These are phyloP conservation scores for Habrosyne pyritoides DNA, from an alignment of 2,888 invertebrate genomes.

Conservation along the genomic window DNA sequence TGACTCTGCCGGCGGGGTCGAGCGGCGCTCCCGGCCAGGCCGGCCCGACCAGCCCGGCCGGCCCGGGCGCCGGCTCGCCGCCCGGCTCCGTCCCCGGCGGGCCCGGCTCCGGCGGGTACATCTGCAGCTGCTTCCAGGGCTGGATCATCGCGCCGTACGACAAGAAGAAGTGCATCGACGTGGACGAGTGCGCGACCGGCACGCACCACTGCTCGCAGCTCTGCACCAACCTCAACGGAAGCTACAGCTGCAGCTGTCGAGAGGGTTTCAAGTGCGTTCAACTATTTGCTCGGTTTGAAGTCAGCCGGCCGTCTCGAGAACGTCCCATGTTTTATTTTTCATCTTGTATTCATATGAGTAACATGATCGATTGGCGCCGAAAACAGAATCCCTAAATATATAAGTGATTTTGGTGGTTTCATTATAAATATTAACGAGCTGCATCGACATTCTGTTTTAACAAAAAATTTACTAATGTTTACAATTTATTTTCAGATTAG, in stretches of 20 bases:
- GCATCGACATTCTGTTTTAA: no score
- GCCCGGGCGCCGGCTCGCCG: conserved; percentile 18
- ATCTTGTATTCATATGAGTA: no score
- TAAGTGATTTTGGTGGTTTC: no score
- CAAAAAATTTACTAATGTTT: no score
- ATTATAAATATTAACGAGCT: no score
- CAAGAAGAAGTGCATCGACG: conserved; percentile 93
- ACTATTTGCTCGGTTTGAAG: no score
- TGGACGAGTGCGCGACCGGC: conserved; percentile 94
- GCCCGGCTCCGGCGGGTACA: conserved; percentile 85
- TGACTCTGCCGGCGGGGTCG: conserved; percentile 74
- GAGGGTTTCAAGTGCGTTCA: conserved; percentile 86
- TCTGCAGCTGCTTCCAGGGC: conserved; percentile 95
- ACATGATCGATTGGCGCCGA: no score
- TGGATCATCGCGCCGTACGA: conserved; percentile 92
- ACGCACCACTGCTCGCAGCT: conserved; percentile 96
- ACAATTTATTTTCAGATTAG: conserved; percentile 79
- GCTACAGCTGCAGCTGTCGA: conserved; percentile 94
- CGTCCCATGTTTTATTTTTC: no score
- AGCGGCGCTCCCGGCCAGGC: no score
- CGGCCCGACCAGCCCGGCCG: not conserved
- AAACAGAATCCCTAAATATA: no score
- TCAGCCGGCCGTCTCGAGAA: no score
- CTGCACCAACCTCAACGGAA: conserved; percentile 96
- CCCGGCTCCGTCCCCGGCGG: not conserved